These are phyloP conservation scores for Blastobasis adustella DNA, from an alignment of 2,888 invertebrate genomes.

Conservation along the genomic window DNA sequence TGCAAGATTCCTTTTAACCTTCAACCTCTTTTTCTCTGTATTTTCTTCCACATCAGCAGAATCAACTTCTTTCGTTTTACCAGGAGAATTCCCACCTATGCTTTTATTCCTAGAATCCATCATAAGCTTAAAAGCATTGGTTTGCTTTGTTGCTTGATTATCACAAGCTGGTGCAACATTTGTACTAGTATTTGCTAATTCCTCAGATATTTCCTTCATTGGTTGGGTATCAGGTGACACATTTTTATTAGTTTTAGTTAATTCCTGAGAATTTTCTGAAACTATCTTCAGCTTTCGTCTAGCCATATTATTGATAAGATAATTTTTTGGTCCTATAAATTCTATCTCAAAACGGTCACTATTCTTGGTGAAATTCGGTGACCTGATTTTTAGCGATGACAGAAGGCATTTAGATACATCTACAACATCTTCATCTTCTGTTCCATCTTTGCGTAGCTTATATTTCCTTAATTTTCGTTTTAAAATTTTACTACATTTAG, in stretches of 20 bases:
- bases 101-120: slow-evolving; percentile 80
- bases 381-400: slow-evolving; percentile 44
- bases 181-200: slow-evolving; percentile 3
- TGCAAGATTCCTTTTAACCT: slow-evolving; percentile 64
- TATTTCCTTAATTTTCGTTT: slow-evolving; percentile 58
- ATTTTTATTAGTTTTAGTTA: slow-evolving; percentile 5
- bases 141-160: slow-evolving; percentile 40
- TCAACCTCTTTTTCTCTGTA: slow-evolving; percentile 38
- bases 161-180: slow-evolving; percentile 16
- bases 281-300: slow-evolving; percentile 31
- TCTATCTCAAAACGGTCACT: slow-evolving; percentile 19
- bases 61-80: slow-evolving; percentile 57
- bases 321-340: slow-evolving; percentile 36
- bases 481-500: slow-evolving; percentile 41
- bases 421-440: slow-evolving; percentile 58
- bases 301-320: slow-evolving; percentile 57
- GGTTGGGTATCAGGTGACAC: neutral
- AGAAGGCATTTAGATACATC: slow-evolving; percentile 51
- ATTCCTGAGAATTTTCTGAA: slow-evolving; percentile 11
- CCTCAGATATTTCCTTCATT: neutral
- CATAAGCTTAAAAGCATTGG: slow-evolving; percentile 78
- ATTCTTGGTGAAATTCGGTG: slow-evolving; percentile 21
- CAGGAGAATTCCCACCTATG: slow-evolving; percentile 78
- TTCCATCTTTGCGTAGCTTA: slow-evolving; percentile 54
- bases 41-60: slow-evolving; percentile 32